phyloP scores from a whole-genome alignment of 2,797 vertebrate species.

The Sebastes diaconus region DNA sequence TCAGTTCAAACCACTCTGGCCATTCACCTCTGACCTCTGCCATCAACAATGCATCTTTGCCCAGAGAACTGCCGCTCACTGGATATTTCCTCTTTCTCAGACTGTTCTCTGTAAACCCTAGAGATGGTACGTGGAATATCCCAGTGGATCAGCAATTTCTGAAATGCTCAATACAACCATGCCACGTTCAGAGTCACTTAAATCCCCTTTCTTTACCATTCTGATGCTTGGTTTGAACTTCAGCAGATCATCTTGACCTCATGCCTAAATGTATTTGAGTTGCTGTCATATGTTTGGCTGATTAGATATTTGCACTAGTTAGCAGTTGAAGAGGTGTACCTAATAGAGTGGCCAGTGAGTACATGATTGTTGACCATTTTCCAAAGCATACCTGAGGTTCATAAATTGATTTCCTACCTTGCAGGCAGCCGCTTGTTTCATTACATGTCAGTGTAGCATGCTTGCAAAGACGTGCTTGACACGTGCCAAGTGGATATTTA shows the following conservation, averaged over 20 bases:
- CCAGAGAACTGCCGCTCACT: neutral
- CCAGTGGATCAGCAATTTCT: neutral
- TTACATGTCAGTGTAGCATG: conserved; percentile 27
- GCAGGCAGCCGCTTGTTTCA: conserved; percentile 6
- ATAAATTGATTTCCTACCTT: conserved; percentile 13
- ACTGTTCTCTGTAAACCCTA: neutral
- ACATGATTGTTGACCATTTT: neutral
- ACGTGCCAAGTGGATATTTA: conserved; percentile 1
- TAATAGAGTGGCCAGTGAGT: neutral
- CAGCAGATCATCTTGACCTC: neutral
- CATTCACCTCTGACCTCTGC: neutral
- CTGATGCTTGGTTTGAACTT: neutral
- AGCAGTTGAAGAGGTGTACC: neutral
- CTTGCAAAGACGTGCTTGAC: conserved; percentile 4
- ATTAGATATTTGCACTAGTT: neutral
- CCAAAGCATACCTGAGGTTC: neutral
- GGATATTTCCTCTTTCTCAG: neutral
- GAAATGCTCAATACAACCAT: neutral
- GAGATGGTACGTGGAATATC: neutral
- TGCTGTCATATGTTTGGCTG: neutral
- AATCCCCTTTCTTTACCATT: neutral
- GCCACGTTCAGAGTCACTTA: neutral
- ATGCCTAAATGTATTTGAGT: neutral
- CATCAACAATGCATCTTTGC: neutral
- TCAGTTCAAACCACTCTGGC: neutral